phyloP scores from a whole-genome alignment of 2,113 vertebrate genomes.

The Zootoca vivipara region DNA sequence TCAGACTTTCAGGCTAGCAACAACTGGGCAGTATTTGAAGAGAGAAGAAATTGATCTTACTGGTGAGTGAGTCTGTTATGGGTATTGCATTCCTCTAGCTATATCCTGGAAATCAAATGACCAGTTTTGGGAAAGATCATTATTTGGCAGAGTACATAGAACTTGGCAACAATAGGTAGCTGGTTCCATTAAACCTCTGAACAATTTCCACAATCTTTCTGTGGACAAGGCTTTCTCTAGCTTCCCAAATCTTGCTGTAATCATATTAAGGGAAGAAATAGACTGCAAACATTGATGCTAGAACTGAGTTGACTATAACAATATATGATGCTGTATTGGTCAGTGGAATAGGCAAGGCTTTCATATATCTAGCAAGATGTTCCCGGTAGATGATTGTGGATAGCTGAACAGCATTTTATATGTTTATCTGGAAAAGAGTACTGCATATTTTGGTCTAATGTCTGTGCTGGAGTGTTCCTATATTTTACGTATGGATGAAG shows the following conservation, averaged over 20 bases:
- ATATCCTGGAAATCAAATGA: not conserved
- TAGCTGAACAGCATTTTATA: not conserved
- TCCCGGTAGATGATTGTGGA: not conserved
- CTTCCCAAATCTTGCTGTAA: not conserved
- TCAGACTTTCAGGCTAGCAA: slow-evolving; percentile 85
- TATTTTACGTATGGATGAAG: not conserved
- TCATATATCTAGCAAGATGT: not conserved
- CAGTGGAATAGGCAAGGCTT: not conserved
- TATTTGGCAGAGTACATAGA: not conserved
- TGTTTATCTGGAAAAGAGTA: not conserved
- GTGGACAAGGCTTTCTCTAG: not conserved
- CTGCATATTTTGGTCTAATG: not conserved
- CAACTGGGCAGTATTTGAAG: slow-evolving; percentile 86
- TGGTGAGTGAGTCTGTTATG: slow-evolving; percentile 75
- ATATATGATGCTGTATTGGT: not conserved
- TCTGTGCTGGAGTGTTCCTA: not conserved
- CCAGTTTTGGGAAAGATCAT: not conserved
- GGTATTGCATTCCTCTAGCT: not conserved
- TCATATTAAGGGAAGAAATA: not conserved
- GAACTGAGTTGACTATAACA: not conserved
- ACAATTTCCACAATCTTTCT: not conserved
- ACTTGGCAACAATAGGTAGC: not conserved
- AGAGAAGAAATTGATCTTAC: slow-evolving; percentile 88
- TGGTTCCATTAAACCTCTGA: not conserved
- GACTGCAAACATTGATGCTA: not conserved